A percentile compares a stretch with the other conserved stretches of the same genome.
These are phyloP conservation scores for Acromyrmex charruanus DNA, from an alignment of 1,140 invertebrate species.

Conservation along the genomic window DNA sequence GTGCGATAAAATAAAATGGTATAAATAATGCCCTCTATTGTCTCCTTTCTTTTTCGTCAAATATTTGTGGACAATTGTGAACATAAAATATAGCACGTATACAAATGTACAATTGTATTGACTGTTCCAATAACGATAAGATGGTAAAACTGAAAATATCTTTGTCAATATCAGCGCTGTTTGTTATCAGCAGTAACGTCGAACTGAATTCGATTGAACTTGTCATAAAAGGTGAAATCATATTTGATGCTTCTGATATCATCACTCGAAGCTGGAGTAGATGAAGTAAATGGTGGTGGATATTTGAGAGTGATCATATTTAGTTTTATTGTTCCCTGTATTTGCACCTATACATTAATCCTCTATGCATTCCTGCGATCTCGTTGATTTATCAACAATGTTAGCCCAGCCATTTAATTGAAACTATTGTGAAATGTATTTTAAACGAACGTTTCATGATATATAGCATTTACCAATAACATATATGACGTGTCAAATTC, in stretches of 20 bases:
- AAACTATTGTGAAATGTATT: constrained; percentile 37
- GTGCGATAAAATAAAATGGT: not conserved
- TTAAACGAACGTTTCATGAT: constrained; percentile 33
- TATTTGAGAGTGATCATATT: constrained; percentile 55
- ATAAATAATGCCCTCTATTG: not conserved
- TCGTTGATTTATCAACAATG: constrained; percentile 31
- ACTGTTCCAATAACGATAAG: constrained; percentile 48
- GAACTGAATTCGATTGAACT: constrained; percentile 57
- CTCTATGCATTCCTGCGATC: not conserved
- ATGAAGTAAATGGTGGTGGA: constrained; percentile 44
- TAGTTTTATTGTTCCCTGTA: constrained; percentile 50
- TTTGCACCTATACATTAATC: constrained; percentile 12
- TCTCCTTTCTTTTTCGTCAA: constrained; percentile 8
- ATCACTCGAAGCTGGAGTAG: constrained; percentile 17
- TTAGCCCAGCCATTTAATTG: constrained; percentile 46
- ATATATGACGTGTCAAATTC: constrained; percentile 11
- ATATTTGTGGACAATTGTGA: constrained; percentile 10
- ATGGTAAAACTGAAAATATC: constrained; percentile 51
- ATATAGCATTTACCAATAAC: constrained; percentile 23
- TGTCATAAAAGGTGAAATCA: constrained; percentile 57
- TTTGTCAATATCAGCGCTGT: constrained; percentile 36
- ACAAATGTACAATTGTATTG: constrained; percentile 30
- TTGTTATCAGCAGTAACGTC: constrained; percentile 48
- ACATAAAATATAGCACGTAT: constrained; percentile 13
- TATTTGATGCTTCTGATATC: constrained; percentile 53